Base-by-base conservation (phyloP, 1,140 invertebrate genomes). In the Ganaspis sp. region DNA sequence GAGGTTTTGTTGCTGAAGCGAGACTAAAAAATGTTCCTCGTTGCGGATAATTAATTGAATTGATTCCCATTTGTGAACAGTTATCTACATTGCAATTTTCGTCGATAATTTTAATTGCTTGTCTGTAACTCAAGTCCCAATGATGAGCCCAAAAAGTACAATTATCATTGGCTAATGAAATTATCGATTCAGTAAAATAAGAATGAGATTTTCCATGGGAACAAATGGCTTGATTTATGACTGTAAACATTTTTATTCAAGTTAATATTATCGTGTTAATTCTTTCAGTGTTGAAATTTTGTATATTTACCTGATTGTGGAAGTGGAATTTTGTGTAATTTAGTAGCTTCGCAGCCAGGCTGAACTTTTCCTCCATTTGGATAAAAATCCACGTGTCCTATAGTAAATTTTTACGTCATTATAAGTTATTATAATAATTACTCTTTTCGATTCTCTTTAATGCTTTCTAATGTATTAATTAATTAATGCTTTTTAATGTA, bases 331-430 rank as follows among this genome's bases (percentile, higher is more conserved):
- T 23, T 9, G 9, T 26, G 11, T 29, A 9, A 26, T 26, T 15
- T 26, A 5, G 12, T 9, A 15, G 9, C 3, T 42, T n/a, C 12
- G 75, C 93, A 94, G 0, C 93, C 93, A 0, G 92, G 93, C 80
- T 94, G 93, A 69, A 89, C 89, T 87, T 90, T 92, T n/a, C 93
- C 93, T 9, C 94, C 94, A 79, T 95, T 95, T 0, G 94, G 94
- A 84, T 94, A 95, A 87, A 95, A 95, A 83, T 95, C 94, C 34
- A 92, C 90, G 77, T 94, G 91, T 40, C 94, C 94, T 91, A 11
- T n/a, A 38, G 8, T 45, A 37, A 19, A 19, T 34, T 11, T 15
- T 4, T 34, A 3, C 29, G 2, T 34, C 8, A 53, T 26, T 45
- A 64, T 23, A 1, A n/a, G n/a, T n/a, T n/a, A n/a, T n/a, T n/a